Conservation (phyloP, 2,113 vertebrate species). For the Okapia johnstoni region DNA sequence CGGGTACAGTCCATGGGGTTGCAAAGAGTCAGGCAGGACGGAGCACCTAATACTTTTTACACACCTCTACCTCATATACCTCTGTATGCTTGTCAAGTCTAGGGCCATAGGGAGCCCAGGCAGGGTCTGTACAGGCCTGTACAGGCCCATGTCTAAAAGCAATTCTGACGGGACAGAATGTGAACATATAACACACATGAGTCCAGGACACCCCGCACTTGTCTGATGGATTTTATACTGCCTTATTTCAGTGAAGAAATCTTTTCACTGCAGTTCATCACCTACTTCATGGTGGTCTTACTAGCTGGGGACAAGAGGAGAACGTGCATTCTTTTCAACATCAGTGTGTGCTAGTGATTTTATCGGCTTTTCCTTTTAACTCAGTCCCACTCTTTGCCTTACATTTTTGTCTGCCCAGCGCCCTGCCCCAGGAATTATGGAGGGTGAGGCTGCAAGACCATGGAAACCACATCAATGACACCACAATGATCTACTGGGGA, state of each 20-base stretch:
- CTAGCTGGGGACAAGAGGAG: not conserved
- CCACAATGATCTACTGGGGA: not conserved
- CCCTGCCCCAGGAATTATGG: not conserved
- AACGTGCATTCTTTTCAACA: not conserved
- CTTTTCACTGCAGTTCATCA: not conserved
- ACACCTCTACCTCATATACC: not conserved
- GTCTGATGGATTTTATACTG: not conserved
- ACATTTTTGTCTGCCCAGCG: not conserved
- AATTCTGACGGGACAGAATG: not conserved
- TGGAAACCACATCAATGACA: not conserved
- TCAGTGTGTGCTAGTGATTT: not conserved
- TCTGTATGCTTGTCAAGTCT: not conserved
- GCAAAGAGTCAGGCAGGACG: not conserved
- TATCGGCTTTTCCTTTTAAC: constrained; percentile 1
- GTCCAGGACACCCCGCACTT: not conserved
- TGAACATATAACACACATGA: not conserved
- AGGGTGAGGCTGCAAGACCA: not conserved
- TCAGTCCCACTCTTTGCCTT: not conserved
- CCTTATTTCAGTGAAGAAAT: not conserved
- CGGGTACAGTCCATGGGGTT: not conserved
- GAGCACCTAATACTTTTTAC: not conserved
- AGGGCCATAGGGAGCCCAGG: not conserved
- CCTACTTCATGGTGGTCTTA: not conserved
- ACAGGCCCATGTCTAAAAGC: not conserved
- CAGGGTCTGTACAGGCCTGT: not conserved